A percentile compares a stretch with the other conserved stretches of the same genome.
Evolutionary conservation across 2,797 vertebrate species (phyloP).

Genomic region (Glossophaga mutica): DNA sequence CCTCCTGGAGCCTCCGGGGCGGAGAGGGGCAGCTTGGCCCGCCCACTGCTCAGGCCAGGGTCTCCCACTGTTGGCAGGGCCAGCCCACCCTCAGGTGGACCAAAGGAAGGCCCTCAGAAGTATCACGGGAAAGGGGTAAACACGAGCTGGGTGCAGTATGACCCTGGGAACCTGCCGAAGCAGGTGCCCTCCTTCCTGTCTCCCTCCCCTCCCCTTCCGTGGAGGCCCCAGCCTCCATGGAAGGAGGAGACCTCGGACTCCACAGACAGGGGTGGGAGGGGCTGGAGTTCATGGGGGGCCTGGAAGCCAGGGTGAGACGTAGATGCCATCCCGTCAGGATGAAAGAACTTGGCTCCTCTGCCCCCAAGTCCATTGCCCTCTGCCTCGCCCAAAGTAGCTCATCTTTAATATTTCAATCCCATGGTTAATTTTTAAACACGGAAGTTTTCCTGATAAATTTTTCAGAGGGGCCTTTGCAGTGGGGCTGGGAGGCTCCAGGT

Average conservation of each 20-base stretch:
- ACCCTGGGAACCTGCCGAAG: background rate
- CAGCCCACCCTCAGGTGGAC: background rate
- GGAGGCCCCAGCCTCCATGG: background rate
- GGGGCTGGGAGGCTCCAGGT: slow-evolving; percentile 56
- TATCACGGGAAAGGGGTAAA: background rate
- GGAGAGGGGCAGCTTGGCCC: background rate
- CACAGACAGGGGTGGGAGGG: background rate
- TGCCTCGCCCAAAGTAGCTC: slow-evolving; percentile 51
- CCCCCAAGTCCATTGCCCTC: slow-evolving; percentile 51
- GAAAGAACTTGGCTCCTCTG: slow-evolving; percentile 20
- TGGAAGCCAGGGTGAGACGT: background rate
- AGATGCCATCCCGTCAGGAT: background rate
- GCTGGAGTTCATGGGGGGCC: background rate
- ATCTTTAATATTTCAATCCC: slow-evolving; percentile 76
- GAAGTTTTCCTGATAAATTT: slow-evolving; percentile 77
- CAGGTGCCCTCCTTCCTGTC: background rate
- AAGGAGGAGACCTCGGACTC: background rate
- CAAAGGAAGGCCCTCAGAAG: background rate
- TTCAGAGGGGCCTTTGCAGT: slow-evolving; percentile 69
- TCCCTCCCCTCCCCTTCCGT: background rate
- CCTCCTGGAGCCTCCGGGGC: background rate
- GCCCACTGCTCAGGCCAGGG: background rate
- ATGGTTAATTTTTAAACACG: slow-evolving; percentile 76
- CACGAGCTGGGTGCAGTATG: background rate
- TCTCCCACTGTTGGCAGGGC: background rate